Percentiles rank a stretch among this genome's conserved stretches.
Evolutionary conservation across 2,888 invertebrate genomes (phyloP).

Genomic region (Dinocampus coccinellae): DNA sequence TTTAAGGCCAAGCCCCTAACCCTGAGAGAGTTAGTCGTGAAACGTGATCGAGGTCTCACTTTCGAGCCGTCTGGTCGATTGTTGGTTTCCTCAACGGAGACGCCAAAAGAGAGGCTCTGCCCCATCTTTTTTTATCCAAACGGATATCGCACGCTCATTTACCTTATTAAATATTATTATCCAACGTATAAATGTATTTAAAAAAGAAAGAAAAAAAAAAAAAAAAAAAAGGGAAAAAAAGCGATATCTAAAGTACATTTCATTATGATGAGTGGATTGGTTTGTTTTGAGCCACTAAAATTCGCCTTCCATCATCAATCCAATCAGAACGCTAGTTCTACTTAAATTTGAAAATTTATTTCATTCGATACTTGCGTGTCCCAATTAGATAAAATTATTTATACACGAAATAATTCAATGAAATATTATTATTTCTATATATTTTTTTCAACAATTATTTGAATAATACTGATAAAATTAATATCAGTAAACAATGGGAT

Average conservation of each 20-base stretch:
- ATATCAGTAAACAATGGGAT: background rate
- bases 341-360: background rate
- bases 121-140: conserved; percentile 16
- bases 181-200: background rate
- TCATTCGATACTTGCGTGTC: background rate
- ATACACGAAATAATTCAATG: background rate
- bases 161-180: background rate
- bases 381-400: background rate
- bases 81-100: conserved; percentile 34
- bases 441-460: too few relatives aligned
- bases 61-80: conserved; percentile 50
- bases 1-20: conserved; percentile 42
- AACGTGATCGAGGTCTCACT: conserved; percentile 64
- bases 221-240: too few relatives aligned
- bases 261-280: background rate
- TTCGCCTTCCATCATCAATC: too few relatives aligned
- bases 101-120: background rate
- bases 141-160: background rate
- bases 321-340: background rate
- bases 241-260: too few relatives aligned
- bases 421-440: too few relatives aligned
- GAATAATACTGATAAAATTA: too few relatives aligned
- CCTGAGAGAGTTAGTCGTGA: conserved; percentile 40
- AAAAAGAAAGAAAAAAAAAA: too few relatives aligned
- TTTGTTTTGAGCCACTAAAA: background rate